Base-by-base conservation (phyloP, 2,113 vertebrate species). In the Scophthalmus maximus region DNA sequence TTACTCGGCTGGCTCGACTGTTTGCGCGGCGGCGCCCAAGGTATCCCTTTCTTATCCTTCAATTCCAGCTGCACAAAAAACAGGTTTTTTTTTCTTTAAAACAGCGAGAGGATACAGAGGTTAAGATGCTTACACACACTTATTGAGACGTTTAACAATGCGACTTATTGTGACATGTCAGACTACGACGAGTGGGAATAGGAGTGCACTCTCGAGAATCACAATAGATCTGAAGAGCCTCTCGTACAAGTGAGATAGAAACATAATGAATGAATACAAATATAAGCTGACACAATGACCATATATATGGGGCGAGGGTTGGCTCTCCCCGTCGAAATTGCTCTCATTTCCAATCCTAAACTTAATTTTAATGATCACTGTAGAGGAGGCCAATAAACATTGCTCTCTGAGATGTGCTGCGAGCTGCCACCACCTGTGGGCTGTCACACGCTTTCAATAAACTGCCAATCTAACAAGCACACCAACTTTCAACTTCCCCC, bases 1-100 rank as follows among this genome's bases (percentile, higher is more conserved):
- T 64, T 50, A 42, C 62, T 67, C 32, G 9, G 68, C 53, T 10
- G 50, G 44, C 72, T 78, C 57, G n/a, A 2, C 22, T 58, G 74
- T 72, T 52, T 51, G 68, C 49, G 53, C 10, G 34, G 49, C 11
- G 8, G 65, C 1, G 29, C 26, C 64, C 42, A 44, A 73, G 79
- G 81, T 84, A 40, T 2, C 55, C 73, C 58, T 74, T 40, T 66
- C 76, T 77, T 74, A 64, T 20, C 69, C 66, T 55, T 78, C 67
- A 42, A 65, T 68, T 53, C 12, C 44, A 76, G 51, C 60, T n/a
- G 0, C 56, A 53, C 55, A 76, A 47, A 58, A 18, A 25, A 27
- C 6, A 25, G 55, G 58, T 22, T 73, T 63, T 78, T 8, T 32
- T 32, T 32, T 8, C 11, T 38, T 51, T 15, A 2, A 62, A 68